Base-by-base conservation (phyloP, 1,140 invertebrate species). In the Drosophila sproati region DNA sequence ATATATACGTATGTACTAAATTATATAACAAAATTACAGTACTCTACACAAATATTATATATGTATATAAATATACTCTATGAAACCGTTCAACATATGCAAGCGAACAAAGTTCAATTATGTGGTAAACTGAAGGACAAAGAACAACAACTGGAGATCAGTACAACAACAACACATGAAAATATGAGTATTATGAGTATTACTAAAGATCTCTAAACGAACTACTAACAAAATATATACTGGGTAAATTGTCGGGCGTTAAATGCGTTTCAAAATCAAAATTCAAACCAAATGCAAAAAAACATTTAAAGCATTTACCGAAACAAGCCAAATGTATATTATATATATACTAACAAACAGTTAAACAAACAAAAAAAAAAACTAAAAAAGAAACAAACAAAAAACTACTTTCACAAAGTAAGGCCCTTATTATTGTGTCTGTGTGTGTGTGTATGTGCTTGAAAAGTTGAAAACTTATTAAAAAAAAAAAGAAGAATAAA, bases 211-310 rank as follows among this genome's bases (percentile, higher is more conserved):
- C 72, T 73, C 41, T 54, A 34, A 41, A 41, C 12, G 31, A 63
- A 35, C 45, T 29, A 52, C 47, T 51, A 57, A 50, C 35, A 61
- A 39, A 63, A 61, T 34, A 41, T 1, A 34, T 34, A 48, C 37
- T 47, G 43, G 31, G 34, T 52, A 35, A 51, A 52, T 39, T 56
- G 51, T 66, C 29, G 61, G 41, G 32, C 28, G 29, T 41, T 37
- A 37, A 73, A 71, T 61, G 83, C 73, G 83, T 83, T 82, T 71
- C 83, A 75, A 80, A 87, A 87, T 87, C 83, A 83, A 88, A 83
- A 89, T 71, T 28, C 63, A 50, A 88, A 88, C 70, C 20, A 20
- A 20, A 20, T 28, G 67, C 52, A 88, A 88, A 20, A 20, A 20
- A 20, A 2, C 20, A 20, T 72, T 75, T 4, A 75, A 89, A 80